Base-by-base conservation (phyloP, 2,797 vertebrate species). In the Darevskia mixta region DNA sequence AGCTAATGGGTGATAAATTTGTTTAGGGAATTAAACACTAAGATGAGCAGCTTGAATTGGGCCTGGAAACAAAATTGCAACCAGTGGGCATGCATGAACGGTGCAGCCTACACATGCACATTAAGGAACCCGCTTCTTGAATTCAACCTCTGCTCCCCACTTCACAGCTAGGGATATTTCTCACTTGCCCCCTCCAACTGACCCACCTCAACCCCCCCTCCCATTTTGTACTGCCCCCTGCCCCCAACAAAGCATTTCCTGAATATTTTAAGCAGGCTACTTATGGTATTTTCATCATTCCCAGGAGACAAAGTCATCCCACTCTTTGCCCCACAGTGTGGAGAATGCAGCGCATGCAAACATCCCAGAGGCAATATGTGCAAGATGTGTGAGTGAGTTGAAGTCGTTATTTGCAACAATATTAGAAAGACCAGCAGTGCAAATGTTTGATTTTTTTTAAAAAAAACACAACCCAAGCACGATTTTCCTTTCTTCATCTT, bases 251-350 rank as follows among this genome's bases (percentile, higher is more conserved):
- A 49, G 49, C 49, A 55, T 55, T 55, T 55, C 49, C 49, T 55
- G 49, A 55, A 55, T 15, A 15, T 5, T 78, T 66, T 38, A 85
- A 35, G 38, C 35, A 85, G 43, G 20, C 13, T 55, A 23, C 55
- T 38, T 1, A 32, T 79, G 20, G 13, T 84, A 29, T 61, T 79
- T 72, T 85, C 73, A 29, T 79, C 11, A 79, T 82, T 86, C 35
- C 17, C 88, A 97, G 97, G 97, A 91, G 97, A 97, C 83, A 97
- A 97, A 92, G 97, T 97, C 90, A 96, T 97, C 85, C 97, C 97
- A 1, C 95, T 97, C 58, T 97, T 97, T 41, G 0, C 77, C 79
- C 95, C 97, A 5, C 96, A 96, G 38, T 97, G 97, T 90, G 95
- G 95, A 79, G 82, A 96, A 85, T 97, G 97, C 92, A 89, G 0